Base-by-base conservation (phyloP, 1,140 invertebrate species). In the Ctenoplectra terminalis region DNA sequence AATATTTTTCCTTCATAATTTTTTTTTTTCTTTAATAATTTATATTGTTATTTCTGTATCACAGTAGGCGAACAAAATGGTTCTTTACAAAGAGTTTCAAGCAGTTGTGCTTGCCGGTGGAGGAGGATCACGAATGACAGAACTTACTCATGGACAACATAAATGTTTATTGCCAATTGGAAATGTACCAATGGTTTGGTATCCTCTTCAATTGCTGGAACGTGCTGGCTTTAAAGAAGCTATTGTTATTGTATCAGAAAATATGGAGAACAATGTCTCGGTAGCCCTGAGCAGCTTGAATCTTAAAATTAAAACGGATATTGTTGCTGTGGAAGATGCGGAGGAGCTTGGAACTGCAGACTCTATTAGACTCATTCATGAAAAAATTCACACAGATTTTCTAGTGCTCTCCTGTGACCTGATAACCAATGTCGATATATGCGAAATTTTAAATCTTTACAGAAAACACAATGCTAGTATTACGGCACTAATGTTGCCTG, bases 301-400 rank as follows among this genome's bases (percentile, higher is more conserved):
- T 66, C 93, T 98, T 8, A 96, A 96, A 90, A 95, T 98, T 5
- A 97, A 96, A 93, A 93, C 97, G 78, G 97, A 98, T 76, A 95
- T 97, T 87, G 95, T 97, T 70, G 93, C 95, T 8, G 96, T 99
- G 70, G 96, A 96, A 37, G 95, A 95, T 60, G 94, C 96, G 48
- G 96, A 97, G 90, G 97, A 98, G 90, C 96, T 96, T 92, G 98
- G 98, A 11, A 99, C 98, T 17, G 98, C 97, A 20, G 97, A 99
- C 89, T 97, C 97, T 23, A 92, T 99, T 23, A 94, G 97, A 88
- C 93, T 95, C 46, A 96, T 99, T 37, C 95, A 96, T 85, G 96
- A 97, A 75, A 96, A 96, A 94, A 96, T 98, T 31, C 95, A 96
- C 85, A 96, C 95, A 29, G 97, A 99, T 92, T 93, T 98, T 15